Percentiles rank a stretch among this genome's conserved stretches.
These are phyloP conservation scores for Tichodroma muraria DNA, from an alignment of 2,113 vertebrate genomes.

Conservation along the genomic window DNA sequence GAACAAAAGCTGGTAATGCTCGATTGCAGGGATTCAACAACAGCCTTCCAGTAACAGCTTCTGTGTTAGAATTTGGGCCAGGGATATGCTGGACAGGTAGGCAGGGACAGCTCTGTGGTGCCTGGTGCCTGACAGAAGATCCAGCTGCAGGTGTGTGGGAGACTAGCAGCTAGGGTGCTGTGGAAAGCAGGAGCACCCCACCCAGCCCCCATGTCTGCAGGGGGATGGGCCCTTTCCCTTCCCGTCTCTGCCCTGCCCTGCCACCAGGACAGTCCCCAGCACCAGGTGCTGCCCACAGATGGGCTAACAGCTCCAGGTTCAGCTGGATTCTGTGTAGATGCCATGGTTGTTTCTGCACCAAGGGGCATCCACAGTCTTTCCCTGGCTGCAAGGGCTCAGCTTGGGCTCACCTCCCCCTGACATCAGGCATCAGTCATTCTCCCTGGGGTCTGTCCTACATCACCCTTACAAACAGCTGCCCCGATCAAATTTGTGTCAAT, in stretches of 20 bases:
- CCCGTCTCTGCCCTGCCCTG: not conserved
- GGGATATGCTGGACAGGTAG: not conserved
- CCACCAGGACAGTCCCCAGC: not conserved
- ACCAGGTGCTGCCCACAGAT: not conserved
- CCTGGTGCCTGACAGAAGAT: not conserved
- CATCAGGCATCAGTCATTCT: not conserved
- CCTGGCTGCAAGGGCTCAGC: rapidly evolving
- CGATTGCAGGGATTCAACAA: not conserved
- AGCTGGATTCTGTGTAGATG: rapidly evolving
- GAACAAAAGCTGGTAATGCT: not conserved
- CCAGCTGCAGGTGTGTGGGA: not conserved
- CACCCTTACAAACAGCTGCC: not conserved
- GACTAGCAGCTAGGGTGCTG: not conserved
- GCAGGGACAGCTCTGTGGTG: not conserved
- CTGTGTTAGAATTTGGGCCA: not conserved
- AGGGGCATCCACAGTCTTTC: no score
- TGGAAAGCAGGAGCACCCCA: not conserved
- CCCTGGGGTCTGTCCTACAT: not conserved
- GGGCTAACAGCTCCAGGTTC: not conserved
- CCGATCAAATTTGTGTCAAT: not conserved
- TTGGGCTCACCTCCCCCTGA: rapidly evolving
- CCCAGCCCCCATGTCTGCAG: rapidly evolving
- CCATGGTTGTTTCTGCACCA: not conserved
- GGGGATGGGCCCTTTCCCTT: not conserved
- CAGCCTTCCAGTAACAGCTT: not conserved